Evolutionary conservation across 2,797 vertebrate species (phyloP).

Genomic region (Euthynnus affinis): DNA sequence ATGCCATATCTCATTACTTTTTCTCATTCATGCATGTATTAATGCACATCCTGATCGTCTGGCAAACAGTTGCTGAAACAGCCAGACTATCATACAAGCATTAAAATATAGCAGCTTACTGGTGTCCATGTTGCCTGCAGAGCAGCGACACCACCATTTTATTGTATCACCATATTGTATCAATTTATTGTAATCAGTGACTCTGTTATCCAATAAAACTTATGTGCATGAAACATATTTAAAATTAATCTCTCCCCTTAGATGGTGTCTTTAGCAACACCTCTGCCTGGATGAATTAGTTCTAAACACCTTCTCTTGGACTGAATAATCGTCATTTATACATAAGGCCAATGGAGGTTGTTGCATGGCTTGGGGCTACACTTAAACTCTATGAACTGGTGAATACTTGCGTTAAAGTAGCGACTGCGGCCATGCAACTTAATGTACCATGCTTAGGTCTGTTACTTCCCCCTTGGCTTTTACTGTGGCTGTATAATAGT

Average conservation of each 20-base stretch:
- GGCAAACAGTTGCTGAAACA: too few species aligned
- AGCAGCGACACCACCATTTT: too few species aligned
- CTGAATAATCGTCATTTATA: slow-evolving; percentile 71
- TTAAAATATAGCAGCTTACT: too few species aligned
- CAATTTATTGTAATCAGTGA: slow-evolving; percentile 8
- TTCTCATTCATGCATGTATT: too few species aligned
- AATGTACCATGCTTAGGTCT: slow-evolving; percentile 62
- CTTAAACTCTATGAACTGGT: slow-evolving; percentile 79
- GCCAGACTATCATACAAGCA: too few species aligned
- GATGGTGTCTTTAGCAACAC: slow-evolving; percentile 54
- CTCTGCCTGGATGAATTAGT: slow-evolving; percentile 45
- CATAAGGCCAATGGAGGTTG: slow-evolving; percentile 66
- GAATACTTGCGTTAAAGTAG: slow-evolving; percentile 67
- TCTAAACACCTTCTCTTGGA: slow-evolving; percentile 59
- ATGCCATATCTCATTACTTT: too few species aligned
- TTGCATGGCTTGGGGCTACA: slow-evolving; percentile 68
- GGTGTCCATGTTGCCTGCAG: too few species aligned
- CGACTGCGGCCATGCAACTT: slow-evolving; percentile 55
- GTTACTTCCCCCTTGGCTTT: slow-evolving; percentile 59
- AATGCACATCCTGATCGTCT: too few species aligned
- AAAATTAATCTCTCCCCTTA: slow-evolving; percentile 41
- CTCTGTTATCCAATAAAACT: slow-evolving; percentile 36
- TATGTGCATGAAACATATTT: slow-evolving; percentile 41
- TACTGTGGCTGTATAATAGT: slow-evolving; percentile 58
- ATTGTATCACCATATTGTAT: too few species aligned